Evolutionary conservation across 2,113 vertebrate genomes (phyloP).

Genomic region (Engraulis encrasicolus): DNA sequence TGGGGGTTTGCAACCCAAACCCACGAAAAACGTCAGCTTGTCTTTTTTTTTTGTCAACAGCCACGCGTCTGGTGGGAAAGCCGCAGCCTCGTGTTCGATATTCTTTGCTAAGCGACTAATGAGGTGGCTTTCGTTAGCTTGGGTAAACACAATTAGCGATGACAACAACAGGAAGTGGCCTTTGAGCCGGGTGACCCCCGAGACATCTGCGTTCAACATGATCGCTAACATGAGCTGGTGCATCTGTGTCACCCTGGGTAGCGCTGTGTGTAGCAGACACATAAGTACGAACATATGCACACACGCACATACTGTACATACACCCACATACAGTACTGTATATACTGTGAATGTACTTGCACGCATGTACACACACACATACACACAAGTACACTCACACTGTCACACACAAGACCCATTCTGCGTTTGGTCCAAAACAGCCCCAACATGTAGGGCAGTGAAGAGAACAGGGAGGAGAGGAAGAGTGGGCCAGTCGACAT

Average conservation of each 20-base stretch:
- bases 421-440: too few relatives aligned
- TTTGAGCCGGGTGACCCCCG: conserved; percentile 33
- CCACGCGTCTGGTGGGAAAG: conserved; percentile 21
- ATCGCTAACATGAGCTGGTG: neutral
- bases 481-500: neutral
- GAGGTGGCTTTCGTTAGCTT: conserved; percentile 41
- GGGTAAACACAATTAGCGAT: conserved; percentile 50
- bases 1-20: conserved; percentile 7
- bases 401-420: too few relatives aligned
- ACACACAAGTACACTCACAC: too few relatives aligned
- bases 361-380: too few relatives aligned
- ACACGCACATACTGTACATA: too few relatives aligned
- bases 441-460: neutral
- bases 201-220: conserved; percentile 48
- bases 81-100: conserved; percentile 26
- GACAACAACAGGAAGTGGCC: conserved; percentile 50
- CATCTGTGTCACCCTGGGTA: neutral
- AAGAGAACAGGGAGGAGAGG: neutral
- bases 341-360: too few relatives aligned
- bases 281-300: too few relatives aligned
- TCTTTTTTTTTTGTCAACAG: neutral
- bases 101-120: conserved; percentile 29
- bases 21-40: conserved; percentile 46
- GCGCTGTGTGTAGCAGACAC: neutral
- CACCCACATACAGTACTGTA: too few relatives aligned